Evolutionary conservation across 2,797 vertebrate genomes (phyloP).

Genomic region (Aldrovandia affinis): DNA sequence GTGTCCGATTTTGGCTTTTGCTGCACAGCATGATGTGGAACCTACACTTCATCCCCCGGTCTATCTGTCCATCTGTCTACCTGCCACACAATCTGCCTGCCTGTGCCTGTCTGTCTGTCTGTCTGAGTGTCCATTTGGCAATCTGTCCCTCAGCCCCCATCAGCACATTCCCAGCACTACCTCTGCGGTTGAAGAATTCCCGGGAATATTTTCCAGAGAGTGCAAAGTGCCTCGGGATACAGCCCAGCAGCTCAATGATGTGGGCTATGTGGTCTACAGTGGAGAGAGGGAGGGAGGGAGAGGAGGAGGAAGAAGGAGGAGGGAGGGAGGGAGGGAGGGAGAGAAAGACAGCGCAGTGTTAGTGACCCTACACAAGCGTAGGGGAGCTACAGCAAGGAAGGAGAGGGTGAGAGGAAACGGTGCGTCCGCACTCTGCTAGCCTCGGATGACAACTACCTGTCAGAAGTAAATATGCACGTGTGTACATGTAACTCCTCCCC

Average conservation of each 20-base stretch:
- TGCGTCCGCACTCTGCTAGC: background rate
- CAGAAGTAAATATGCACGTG: background rate
- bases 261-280: conserved; percentile 97
- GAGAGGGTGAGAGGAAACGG: background rate
- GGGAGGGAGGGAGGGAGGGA: background rate
- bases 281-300: conserved; percentile 46
- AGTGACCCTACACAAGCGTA: conserved; percentile 19
- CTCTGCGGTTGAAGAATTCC: conserved; percentile 98
- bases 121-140: conserved; percentile 44
- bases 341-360: background rate
- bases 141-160: conserved; percentile 35
- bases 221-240: conserved; percentile 92
- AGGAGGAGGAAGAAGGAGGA: conserved; percentile 55
- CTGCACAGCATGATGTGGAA: background rate
- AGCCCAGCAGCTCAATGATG: conserved; percentile 95
- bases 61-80: conserved; percentile 36
- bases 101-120: conserved; percentile 47
- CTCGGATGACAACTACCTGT: background rate
- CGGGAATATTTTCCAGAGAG: conserved; percentile 96
- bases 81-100: no score
- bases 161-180: conserved; percentile 83
- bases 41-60: background rate
- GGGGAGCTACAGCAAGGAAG: background rate
- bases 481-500: no score
- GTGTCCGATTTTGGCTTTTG: conserved; percentile 19